Evolutionary conservation across 2,797 vertebrate genomes (phyloP), one percentile per base, ranked within the genome.

Genomic region (Chromis chromis): DNA sequence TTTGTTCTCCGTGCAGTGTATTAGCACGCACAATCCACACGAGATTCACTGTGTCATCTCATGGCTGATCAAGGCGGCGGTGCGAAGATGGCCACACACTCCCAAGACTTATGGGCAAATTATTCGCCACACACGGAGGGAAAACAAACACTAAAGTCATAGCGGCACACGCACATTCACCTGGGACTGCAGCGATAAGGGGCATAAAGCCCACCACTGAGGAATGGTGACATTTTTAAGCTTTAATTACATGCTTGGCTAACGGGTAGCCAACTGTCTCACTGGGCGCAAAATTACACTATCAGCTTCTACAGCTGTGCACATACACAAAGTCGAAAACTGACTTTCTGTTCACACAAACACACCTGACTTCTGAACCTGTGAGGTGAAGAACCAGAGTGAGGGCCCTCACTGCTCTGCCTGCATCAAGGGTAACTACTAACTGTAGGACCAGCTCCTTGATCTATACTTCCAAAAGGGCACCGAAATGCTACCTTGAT

Each of bases 191-290:
- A 24, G 75, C n/a, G 84, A 91, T 92, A 92, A 91, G 86, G 83
- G 64, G 70, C 78, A 91, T 88, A 92, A 91, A 92, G 88, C 84
- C 85, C 76, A 72, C 81, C 79, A 53, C 70, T 71, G 88, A 85
- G 75, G 83, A 81, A 74, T 69, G 86, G 83, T 92, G 91, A 91
- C 90, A 89, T 92, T 94, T 93, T 92, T 92, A 91, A 86, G 89
- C 91, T 94, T 94, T 94, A 94, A 95, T 95, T 93, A 94, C 92
- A 94, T 90, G 91, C 92, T 93, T 93, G 93, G 89, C 89, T 90
- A 94, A 90, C 86, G 64, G 82, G 81, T 79, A 87, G 85, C 83
- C 44, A 40, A 84, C 85, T 81, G 88, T 87, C 86, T 92, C 76
- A 33, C 78, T 63, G 49, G 65, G 73, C 46, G 56, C 77, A 87